These are phyloP conservation scores for Thalassoma bifasciatum DNA, from an alignment of 2,113 vertebrate genomes.

Conservation along the genomic window DNA sequence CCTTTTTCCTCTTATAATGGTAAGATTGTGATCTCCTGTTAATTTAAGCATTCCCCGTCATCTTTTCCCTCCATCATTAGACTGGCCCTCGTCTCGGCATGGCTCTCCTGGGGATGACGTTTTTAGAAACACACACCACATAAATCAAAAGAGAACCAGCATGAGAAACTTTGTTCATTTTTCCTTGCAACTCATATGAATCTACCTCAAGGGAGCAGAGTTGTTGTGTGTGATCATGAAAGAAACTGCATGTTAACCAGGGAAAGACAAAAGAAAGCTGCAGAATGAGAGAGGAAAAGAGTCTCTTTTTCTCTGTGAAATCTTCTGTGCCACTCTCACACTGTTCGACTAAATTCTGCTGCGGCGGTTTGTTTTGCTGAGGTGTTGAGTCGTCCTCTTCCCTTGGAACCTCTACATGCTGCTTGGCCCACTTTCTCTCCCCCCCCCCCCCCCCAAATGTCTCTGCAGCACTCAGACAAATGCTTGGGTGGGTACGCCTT, in stretches of 20 bases:
- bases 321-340: constrained; percentile 19
- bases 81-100: background rate
- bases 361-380: constrained; percentile 54
- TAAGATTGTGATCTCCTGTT: too few relatives aligned
- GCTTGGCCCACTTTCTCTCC: constrained; percentile 69
- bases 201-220: background rate
- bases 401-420: constrained; percentile 39
- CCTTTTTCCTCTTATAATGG: too few relatives aligned
- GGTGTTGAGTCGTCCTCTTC: constrained; percentile 48
- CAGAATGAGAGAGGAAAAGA: constrained; percentile 3
- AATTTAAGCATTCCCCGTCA: background rate
- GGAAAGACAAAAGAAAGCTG: constrained; percentile 19
- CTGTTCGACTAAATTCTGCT: constrained; percentile 13
- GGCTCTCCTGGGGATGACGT: too few relatives aligned
- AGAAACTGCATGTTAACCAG: constrained; percentile 17
- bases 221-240: constrained; percentile 16
- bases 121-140: background rate
- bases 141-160: background rate
- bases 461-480: constrained; percentile 55
- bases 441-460: constrained; percentile 8
- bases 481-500: constrained; percentile 12
- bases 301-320: background rate
- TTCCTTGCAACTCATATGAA: background rate
- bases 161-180: background rate
- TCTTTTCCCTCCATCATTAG: background rate